phyloP scores from a whole-genome alignment of 2,113 vertebrate genomes.

The Zapornia atra region DNA sequence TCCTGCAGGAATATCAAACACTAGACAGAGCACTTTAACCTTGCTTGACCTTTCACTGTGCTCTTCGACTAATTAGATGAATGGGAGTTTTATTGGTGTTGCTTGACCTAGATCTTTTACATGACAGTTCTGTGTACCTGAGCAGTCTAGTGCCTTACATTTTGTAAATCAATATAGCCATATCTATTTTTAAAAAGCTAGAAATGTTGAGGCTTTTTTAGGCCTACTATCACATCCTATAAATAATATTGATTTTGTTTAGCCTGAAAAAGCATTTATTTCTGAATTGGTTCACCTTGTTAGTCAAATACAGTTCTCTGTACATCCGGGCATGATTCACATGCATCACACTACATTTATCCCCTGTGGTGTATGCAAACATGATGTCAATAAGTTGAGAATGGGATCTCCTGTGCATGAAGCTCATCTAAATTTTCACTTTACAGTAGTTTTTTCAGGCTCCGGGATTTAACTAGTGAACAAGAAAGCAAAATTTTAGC shows the following conservation, averaged over 20 bases:
- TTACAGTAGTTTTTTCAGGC: slow-evolving; percentile 23
- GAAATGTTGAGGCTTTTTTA: not conserved
- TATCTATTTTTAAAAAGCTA: slow-evolving; percentile 49
- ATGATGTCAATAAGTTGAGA: not conserved
- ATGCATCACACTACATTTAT: not conserved
- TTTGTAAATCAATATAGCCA: slow-evolving; percentile 52
- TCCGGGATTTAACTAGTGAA: not conserved
- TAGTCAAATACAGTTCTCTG: slow-evolving; percentile 52
- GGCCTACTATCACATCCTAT: slow-evolving; percentile 13
- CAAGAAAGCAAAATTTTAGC: not conserved
- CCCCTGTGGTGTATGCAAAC: not conserved
- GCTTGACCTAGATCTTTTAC: slow-evolving; percentile 12
- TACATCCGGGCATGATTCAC: not conserved
- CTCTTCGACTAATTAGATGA: not conserved
- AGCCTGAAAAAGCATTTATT: slow-evolving; percentile 60
- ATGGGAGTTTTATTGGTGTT: slow-evolving; percentile 33
- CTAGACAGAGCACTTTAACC: slow-evolving; percentile 9
- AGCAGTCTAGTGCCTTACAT: slow-evolving; percentile 7
- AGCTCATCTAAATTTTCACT: not conserved
- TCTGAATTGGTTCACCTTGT: slow-evolving; percentile 60
- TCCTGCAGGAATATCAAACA: not conserved
- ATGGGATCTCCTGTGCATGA: not conserved
- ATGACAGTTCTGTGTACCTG: not conserved
- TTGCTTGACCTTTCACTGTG: slow-evolving; percentile 17
- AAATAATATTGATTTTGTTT: slow-evolving; percentile 64